phyloP scores from a whole-genome alignment of 2,888 invertebrate species.

The Philaethria dido region DNA sequence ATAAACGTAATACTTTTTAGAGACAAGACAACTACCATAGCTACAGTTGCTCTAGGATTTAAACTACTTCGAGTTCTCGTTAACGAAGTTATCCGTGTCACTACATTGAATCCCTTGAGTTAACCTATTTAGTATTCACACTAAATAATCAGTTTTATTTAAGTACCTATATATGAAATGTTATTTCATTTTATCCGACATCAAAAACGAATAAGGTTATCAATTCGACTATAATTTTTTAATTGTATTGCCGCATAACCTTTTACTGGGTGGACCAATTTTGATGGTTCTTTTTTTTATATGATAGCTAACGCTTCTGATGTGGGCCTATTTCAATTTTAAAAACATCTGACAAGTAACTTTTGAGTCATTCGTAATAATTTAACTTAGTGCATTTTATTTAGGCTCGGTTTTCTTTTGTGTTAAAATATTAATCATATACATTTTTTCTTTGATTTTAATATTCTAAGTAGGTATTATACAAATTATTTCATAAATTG shows the following conservation, averaged over 20 bases:
- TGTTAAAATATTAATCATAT: too few relatives aligned
- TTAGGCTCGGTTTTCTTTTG: too few relatives aligned
- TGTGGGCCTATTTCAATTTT: too few relatives aligned
- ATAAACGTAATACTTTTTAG: background rate
- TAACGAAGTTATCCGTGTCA: slow-evolving; percentile 11
- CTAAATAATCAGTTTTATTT: background rate
- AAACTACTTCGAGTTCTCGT: slow-evolving; percentile 12
- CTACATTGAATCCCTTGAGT: background rate
- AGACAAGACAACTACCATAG: background rate
- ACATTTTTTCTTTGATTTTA: too few relatives aligned
- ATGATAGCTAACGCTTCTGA: too few relatives aligned
- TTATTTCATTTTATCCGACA: too few relatives aligned
- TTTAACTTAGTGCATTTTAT: too few relatives aligned
- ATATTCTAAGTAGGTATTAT: background rate
- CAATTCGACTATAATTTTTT: background rate
- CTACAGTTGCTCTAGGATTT: slow-evolving; percentile 14
- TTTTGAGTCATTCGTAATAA: too few relatives aligned
- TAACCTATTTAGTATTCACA: background rate
- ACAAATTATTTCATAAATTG: background rate
- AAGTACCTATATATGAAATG: background rate
- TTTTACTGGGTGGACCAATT: too few relatives aligned
- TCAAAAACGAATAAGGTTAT: too few relatives aligned
- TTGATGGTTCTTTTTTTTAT: too few relatives aligned
- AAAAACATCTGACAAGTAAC: too few relatives aligned
- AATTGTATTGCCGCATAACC: background rate